Evolutionary conservation across 2,888 invertebrate genomes (phyloP).

Genomic region (Nycteola revayana): DNA sequence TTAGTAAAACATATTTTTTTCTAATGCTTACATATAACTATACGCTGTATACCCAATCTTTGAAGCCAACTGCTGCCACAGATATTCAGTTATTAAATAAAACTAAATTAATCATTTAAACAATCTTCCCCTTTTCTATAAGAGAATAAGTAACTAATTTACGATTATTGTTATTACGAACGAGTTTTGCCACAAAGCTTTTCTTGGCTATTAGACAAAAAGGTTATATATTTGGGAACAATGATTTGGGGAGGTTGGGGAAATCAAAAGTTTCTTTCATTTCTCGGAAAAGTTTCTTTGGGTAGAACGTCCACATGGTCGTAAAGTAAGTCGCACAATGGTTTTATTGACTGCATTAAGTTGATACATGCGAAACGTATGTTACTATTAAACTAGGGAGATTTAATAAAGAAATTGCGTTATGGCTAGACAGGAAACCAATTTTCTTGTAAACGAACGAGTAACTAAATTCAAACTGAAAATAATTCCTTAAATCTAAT

Average conservation of each 20-base stretch:
- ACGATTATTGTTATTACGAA: slow-evolving; percentile 34
- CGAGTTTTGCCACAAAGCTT: slow-evolving; percentile 38
- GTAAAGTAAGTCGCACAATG: slow-evolving; percentile 71
- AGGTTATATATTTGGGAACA: slow-evolving; percentile 46
- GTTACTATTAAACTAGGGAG: slow-evolving; percentile 43
- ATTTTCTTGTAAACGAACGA: no score
- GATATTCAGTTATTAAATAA: no score
- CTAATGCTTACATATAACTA: no score
- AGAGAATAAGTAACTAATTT: slow-evolving; percentile 29
- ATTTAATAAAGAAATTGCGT: no score
- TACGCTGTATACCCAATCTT: no score
- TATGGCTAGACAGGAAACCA: no score
- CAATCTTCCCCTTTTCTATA: no score
- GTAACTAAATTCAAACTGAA: no score
- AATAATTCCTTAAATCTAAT: no score
- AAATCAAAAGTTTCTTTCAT: slow-evolving; percentile 54
- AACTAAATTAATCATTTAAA: no score
- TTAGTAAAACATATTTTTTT: no score
- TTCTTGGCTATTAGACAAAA: slow-evolving; percentile 50
- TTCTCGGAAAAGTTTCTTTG: slow-evolving; percentile 44
- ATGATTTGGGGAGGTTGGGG: slow-evolving; percentile 47
- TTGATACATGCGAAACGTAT: slow-evolving; percentile 65
- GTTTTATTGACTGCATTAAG: slow-evolving; percentile 72
- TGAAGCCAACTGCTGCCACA: no score
- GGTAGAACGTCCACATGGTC: slow-evolving; percentile 51